Evolutionary conservation across 1,140 invertebrate species (phyloP).

Genomic region (Drosophila arizonae): DNA sequence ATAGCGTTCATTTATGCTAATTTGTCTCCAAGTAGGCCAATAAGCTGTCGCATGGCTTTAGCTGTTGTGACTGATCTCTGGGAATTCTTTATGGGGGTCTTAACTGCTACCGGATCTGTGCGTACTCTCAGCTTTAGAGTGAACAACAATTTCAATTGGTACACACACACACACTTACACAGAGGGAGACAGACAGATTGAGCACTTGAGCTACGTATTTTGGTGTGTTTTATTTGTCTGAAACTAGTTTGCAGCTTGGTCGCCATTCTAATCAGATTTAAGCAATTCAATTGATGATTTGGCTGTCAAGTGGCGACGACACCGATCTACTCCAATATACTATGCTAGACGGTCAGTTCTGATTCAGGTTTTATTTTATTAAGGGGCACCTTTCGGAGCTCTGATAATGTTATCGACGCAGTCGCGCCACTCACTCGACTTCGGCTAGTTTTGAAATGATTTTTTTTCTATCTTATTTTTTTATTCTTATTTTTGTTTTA

Average conservation of each 20-base stretch:
- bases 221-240: slow-evolving; percentile 23
- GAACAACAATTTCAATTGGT: slow-evolving; percentile 18
- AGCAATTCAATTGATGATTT: slow-evolving; percentile 45
- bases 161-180: slow-evolving; percentile 17
- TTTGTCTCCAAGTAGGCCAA: slow-evolving; percentile 47
- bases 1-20: slow-evolving; percentile 43
- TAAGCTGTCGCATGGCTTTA: slow-evolving; percentile 27
- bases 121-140: slow-evolving; percentile 19
- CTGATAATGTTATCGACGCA: slow-evolving; percentile 47
- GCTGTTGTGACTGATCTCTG: slow-evolving; percentile 13
- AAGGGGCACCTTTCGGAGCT: neutral
- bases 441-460: slow-evolving; percentile 60
- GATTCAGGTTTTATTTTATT: slow-evolving; percentile 25
- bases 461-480: slow-evolving; percentile 16
- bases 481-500: slow-evolving; percentile 9
- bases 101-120: slow-evolving; percentile 47
- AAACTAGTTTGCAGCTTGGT: slow-evolving; percentile 37
- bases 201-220: slow-evolving; percentile 30
- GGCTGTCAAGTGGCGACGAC: slow-evolving; percentile 44
- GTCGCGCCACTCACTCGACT: slow-evolving; percentile 37
- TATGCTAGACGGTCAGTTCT: slow-evolving; percentile 18
- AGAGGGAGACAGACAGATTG: slow-evolving; percentile 9
- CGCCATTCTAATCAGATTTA: slow-evolving; percentile 48
- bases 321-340: slow-evolving; percentile 41
- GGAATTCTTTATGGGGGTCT: slow-evolving; percentile 31